Conservation (phyloP, 2,113 vertebrate genomes). For the Peucedramus taeniatus region DNA sequence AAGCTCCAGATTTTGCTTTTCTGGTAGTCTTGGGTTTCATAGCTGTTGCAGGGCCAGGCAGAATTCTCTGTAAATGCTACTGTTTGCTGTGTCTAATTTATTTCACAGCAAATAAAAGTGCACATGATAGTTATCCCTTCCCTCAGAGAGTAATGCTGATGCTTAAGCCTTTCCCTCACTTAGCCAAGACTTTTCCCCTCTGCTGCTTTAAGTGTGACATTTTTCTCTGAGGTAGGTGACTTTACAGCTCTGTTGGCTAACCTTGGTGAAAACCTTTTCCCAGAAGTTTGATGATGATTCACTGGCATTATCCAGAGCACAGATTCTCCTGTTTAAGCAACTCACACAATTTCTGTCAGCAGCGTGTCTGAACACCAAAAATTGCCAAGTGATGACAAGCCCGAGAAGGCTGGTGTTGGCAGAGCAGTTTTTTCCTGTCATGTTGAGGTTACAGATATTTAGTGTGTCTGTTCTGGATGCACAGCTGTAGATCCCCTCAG, state of each 20-base stretch:
- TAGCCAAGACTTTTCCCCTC: background rate
- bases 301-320: background rate
- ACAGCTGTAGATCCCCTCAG: background rate
- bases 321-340: background rate
- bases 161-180: background rate
- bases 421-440: background rate
- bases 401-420: background rate
- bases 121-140: background rate
- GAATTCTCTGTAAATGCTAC: background rate
- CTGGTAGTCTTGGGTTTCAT: background rate
- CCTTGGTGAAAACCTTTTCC: background rate
- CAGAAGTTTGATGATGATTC: background rate
- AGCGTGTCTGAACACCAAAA: background rate
- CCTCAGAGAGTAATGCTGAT: background rate
- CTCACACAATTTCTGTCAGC: background rate
- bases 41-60: background rate
- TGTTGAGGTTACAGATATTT: background rate
- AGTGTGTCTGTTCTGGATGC: background rate
- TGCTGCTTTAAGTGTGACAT: background rate
- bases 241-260: background rate
- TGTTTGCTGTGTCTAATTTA: background rate
- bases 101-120: background rate
- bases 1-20: background rate
- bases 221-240: background rate
- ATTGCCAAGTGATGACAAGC: background rate